A percentile compares a stretch with the other conserved stretches of the same genome.
These are phyloP conservation scores for Philaenus spumarius DNA, from an alignment of 1,140 invertebrate genomes.

Conservation along the genomic window DNA sequence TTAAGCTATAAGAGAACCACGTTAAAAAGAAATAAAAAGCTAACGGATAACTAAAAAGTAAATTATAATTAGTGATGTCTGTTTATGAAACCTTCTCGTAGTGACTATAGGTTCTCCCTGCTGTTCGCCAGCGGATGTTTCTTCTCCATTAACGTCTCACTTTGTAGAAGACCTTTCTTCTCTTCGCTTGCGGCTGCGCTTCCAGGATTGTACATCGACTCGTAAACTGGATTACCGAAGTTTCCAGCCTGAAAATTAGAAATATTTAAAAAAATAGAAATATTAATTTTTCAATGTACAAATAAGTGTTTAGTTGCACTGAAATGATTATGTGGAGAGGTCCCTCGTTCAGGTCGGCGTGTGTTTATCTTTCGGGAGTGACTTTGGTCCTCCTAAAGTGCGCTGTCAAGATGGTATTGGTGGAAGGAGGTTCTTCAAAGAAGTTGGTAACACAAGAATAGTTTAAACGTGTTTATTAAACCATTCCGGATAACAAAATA, in stretches of 20 bases:
- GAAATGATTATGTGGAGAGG: too few relatives aligned
- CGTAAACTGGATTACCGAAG: conserved; percentile 80
- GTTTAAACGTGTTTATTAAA: too few relatives aligned
- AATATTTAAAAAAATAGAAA: too few relatives aligned
- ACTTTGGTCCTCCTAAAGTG: too few relatives aligned
- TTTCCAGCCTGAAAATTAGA: conserved; percentile 55
- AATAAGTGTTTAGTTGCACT: too few relatives aligned
- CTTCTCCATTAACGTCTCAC: conserved; percentile 2
- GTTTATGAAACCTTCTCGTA: neutral
- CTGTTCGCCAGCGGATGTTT: conserved; percentile 1
- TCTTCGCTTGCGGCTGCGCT: conserved; percentile 43
- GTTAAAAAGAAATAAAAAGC: conserved; percentile 9
- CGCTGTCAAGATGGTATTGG: too few relatives aligned
- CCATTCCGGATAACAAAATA: too few relatives aligned
- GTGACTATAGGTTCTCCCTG: conserved; percentile 4
- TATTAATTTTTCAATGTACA: too few relatives aligned
- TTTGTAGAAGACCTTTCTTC: conserved; percentile 47
- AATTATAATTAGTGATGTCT: neutral
- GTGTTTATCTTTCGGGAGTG: too few relatives aligned
- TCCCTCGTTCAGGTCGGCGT: too few relatives aligned
- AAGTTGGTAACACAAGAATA: too few relatives aligned
- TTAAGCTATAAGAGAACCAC: neutral
- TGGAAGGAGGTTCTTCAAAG: too few relatives aligned
- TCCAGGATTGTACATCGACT: conserved; percentile 61
- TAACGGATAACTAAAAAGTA: neutral